Conservation (phyloP, 2,888 invertebrate species). For the Dicranocentrus wangi region DNA sequence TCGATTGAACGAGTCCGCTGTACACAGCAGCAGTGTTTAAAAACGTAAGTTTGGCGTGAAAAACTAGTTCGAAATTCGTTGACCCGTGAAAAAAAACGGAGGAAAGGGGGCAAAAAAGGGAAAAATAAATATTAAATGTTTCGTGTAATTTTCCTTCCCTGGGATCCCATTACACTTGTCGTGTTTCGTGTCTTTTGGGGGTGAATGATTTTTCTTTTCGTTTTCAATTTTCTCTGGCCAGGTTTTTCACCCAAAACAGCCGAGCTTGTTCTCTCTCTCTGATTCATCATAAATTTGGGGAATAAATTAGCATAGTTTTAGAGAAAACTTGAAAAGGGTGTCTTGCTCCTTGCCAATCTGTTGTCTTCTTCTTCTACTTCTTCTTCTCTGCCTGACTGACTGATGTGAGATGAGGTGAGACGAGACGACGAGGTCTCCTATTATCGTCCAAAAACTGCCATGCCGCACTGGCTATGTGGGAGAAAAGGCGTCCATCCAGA, state of each 20-base stretch:
- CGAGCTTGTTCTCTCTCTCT: neutral
- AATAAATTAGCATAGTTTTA: conserved; percentile 44
- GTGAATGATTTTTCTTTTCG: conserved; percentile 48
- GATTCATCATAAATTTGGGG: conserved; percentile 38
- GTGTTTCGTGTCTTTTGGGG: neutral
- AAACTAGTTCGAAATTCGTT: conserved; percentile 53
- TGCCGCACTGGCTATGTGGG: too few relatives aligned
- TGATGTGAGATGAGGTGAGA: too few relatives aligned
- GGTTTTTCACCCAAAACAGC: conserved; percentile 34
- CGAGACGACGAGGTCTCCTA: too few relatives aligned
- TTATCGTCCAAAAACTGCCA: too few relatives aligned
- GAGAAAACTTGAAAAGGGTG: conserved; percentile 26
- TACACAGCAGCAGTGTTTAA: neutral
- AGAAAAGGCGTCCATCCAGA: too few relatives aligned
- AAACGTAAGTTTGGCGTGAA: conserved; percentile 14
- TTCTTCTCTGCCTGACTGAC: too few relatives aligned
- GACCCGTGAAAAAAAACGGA: conserved; percentile 32
- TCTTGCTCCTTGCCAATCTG: too few relatives aligned
- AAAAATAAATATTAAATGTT: too few relatives aligned
- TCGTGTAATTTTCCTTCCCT: too few relatives aligned
- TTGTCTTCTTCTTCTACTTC: too few relatives aligned
- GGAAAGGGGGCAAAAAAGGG: too few relatives aligned
- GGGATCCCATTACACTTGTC: too few relatives aligned
- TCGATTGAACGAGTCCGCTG: neutral
- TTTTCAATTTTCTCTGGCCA: conserved; percentile 35